A percentile compares a stretch with the other conserved stretches of the same genome.
Evolutionary conservation across 2,888 invertebrate species (phyloP).

Genomic region (Ceratothoa steindachneri): DNA sequence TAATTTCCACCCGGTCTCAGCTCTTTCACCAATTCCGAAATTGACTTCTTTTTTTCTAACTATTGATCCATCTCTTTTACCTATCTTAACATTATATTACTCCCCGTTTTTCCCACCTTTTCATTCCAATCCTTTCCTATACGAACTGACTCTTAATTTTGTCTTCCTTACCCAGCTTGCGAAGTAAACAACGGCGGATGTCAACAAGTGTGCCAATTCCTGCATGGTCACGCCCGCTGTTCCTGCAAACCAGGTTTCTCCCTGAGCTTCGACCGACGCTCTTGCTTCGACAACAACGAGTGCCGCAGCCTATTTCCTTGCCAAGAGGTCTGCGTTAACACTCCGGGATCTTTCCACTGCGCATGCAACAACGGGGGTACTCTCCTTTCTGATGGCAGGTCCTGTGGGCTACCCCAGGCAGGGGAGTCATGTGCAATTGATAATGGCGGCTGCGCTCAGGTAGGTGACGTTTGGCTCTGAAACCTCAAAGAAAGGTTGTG

Average conservation of each 20-base stretch:
- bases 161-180: neutral
- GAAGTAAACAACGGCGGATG: neutral
- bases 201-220: neutral
- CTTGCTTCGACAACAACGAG: neutral
- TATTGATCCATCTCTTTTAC: no score
- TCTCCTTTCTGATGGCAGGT: conserved; percentile 43
- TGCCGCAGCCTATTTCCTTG: neutral
- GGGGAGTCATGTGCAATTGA: conserved; percentile 22
- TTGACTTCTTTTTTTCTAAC: no score
- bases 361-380: conserved; percentile 60
- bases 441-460: conserved; percentile 41
- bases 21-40: no score
- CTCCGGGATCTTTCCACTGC: conserved; percentile 53
- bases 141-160: no score
- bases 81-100: no score
- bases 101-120: no score
- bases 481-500: no score
- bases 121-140: no score
- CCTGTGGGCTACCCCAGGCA: conserved; percentile 40
- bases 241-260: neutral
- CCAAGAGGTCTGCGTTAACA: conserved; percentile 18
- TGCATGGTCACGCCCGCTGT: neutral
- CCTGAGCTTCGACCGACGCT: neutral
- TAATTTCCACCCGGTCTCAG: no score
- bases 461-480: no score